Percentiles rank a stretch among this genome's conserved stretches.
These are phyloP conservation scores for Trachops cirrhosus DNA, from an alignment of 2,797 vertebrate genomes.

Conservation along the genomic window DNA sequence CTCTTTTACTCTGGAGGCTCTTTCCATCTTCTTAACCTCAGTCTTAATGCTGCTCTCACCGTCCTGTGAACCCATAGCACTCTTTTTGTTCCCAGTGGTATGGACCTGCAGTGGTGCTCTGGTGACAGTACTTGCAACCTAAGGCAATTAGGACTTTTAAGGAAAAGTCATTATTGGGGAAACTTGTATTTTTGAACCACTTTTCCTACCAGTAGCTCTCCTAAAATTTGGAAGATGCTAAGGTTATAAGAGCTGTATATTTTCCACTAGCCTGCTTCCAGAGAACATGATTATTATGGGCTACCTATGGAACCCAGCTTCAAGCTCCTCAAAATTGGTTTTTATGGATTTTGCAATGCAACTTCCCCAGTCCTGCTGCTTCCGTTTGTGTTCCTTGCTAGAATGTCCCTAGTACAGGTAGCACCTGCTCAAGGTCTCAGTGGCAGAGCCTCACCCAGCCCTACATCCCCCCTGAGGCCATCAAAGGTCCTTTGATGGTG, in stretches of 20 bases:
- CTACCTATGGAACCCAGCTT: not conserved
- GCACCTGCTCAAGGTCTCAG: not conserved
- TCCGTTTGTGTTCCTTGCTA: not conserved
- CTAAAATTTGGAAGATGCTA: not conserved
- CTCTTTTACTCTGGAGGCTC: not conserved
- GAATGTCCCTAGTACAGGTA: not conserved
- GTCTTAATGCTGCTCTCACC: fast-evolving
- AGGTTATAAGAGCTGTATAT: not conserved
- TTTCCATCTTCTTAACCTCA: not conserved
- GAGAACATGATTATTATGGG: not conserved
- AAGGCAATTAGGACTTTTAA: not conserved
- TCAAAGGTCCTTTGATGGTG: fast-evolving
- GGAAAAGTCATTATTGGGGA: not conserved
- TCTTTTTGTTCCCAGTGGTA: not conserved
- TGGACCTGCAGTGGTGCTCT: too few relatives aligned
- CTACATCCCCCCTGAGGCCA: not conserved
- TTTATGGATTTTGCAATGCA: not conserved
- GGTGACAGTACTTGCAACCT: not conserved
- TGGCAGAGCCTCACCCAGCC: not conserved
- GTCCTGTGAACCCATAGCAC: not conserved
- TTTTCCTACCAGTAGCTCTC: not conserved
- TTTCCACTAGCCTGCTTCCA: not conserved
- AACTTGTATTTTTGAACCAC: not conserved
- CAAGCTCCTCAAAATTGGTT: not conserved
- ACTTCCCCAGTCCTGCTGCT: not conserved